Base-by-base conservation (phyloP, 2,888 invertebrate species). In the Idaea dimidiata region DNA sequence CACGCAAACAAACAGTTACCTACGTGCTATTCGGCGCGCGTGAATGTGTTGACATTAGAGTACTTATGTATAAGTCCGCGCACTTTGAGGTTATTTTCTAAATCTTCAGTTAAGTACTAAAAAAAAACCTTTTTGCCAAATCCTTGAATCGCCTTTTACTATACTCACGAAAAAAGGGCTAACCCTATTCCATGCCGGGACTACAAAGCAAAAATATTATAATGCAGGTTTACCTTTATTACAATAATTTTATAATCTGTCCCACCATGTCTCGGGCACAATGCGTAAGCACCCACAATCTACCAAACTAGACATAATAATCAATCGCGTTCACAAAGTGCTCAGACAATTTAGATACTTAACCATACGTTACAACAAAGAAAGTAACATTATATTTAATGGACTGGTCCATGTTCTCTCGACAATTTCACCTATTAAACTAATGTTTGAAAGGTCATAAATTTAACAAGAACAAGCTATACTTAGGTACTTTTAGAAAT, bases 1-100 rank as follows among this genome's bases (percentile, higher is more conserved):
- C 80, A 80, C 81, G 81, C 80, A 72, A 79, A 61, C 58, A 67
- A 70, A 77, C 80, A 71, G 79, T 78, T 77, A 77, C 67, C 62
- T 68, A 61, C n/a, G n/a, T n/a, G n/a, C n/a, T 63, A 69, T 71
- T 74, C 68, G 77, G 73, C 72, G 72, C 57, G 64, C 62, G 33
- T 14, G 43, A 43, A 43, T 14, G 43, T 14, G 43, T 43, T 43
- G 43, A 43, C 43, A 43, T 43, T 43, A 43, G 14, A 43, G 10
- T 43, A 33, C 1, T 33, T 14, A 14, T 8, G 8, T 43, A 14
- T 43, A 10, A 43, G 43, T 43, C 43, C 3, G 8, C 14, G 43
- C 6, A 43, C 43, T 43, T 43, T 14, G 14, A 33, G 33, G 3
- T 33, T 33, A 43, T 43, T 43, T 43, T 43, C 6, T 43, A 43